Evolutionary conservation across 2,888 invertebrate genomes (phyloP).

Genomic region (Willowsia nigromaculata): DNA sequence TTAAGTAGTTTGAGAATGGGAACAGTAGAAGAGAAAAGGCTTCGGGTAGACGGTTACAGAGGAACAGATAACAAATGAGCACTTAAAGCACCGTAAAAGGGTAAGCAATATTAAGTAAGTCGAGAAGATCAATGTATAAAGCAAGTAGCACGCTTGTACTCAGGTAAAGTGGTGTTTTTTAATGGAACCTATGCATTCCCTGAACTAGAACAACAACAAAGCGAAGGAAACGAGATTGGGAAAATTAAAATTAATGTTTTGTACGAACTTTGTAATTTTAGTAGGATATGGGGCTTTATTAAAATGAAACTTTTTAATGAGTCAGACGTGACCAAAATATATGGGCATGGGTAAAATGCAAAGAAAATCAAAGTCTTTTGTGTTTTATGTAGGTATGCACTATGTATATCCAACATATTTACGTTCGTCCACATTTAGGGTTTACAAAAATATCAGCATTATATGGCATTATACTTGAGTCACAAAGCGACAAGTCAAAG

Average conservation of each 20-base stretch:
- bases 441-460: too few relatives aligned
- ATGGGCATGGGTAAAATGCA: too few relatives aligned
- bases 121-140: neutral
- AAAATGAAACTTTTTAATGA: neutral
- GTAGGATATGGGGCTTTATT: neutral
- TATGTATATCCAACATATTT: too few relatives aligned
- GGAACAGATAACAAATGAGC: conserved; percentile 35
- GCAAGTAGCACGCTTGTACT: neutral
- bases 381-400: too few relatives aligned
- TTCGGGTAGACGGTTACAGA: neutral
- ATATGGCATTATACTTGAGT: too few relatives aligned
- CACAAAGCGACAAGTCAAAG: too few relatives aligned
- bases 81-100: neutral
- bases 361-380: too few relatives aligned
- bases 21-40: neutral
- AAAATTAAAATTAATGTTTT: neutral
- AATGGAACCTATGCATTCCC: neutral
- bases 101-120: neutral
- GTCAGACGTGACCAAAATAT: neutral
- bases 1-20: neutral
- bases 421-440: too few relatives aligned
- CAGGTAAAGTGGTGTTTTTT: neutral
- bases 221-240: neutral
- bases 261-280: neutral
- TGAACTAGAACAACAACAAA: neutral